Evolutionary conservation across 2,797 vertebrate genomes (phyloP), one percentile per base, ranked within the genome.

Genomic region (Gymnothorax javanicus): DNA sequence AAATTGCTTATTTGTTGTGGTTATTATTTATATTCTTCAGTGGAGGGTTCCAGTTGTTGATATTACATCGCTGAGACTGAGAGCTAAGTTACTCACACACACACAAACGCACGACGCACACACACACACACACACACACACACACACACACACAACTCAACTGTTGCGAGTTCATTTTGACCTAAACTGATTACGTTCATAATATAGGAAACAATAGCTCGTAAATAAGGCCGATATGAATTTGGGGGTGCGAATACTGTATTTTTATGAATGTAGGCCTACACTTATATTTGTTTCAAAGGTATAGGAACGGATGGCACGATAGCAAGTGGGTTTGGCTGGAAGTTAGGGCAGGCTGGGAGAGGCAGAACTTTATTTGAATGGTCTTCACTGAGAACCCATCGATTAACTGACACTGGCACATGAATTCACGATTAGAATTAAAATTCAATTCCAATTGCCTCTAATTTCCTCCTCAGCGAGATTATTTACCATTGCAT

Each of bases 1-100:
- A 91, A 93, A 93, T 93, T 92, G 95, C 93, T 94, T 91, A 91
- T 86, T 90, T 92, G 93, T 90, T 92, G 79, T 85, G 84, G 83
- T 87, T 87, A 59, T 87, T 85, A 84, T 87, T 87, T 71, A 87
- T 62, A 73, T 57, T 87, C 43, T 75, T 87, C 86, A 84, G 75
- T 57, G n/a, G 60, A 52, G n/a, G 57, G 25, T 23, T 87, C 82
- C 86, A 87, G 82, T 84, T 83, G 86, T 67, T 87, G 69, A 84
- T 91, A 94, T 91, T 87, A 90, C 94, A 92, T 90, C 85, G 89
- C 88, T 88, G 87, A 90, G 88, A 64, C 88, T 88, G 87, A 90
- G 88, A 64, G 59, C 67, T 62, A 84, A 90, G 89, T 91, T 43
- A 43, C 33, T 1, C 33, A 43, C 33, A 43, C 33, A 43, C 33